A percentile compares a stretch with the other conserved stretches of the same genome.
These are phyloP conservation scores for Neuroscelio doddi DNA, from an alignment of 2,888 invertebrate species.

Conservation along the genomic window DNA sequence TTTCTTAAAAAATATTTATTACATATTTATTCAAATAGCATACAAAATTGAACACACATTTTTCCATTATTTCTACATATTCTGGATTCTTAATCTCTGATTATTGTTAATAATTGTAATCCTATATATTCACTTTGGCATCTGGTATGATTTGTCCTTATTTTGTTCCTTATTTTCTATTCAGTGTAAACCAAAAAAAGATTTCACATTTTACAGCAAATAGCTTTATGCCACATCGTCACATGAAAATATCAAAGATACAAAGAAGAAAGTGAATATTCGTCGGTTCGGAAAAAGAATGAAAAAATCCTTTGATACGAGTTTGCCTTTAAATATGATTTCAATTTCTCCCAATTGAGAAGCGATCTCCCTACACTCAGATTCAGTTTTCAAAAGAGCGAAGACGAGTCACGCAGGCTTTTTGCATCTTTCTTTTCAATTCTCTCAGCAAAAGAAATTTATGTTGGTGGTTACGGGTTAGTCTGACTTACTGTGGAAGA, in stretches of 20 bases:
- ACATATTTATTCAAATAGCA: too few species aligned
- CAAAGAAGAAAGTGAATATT: constrained; percentile 26
- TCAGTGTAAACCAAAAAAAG: too few species aligned
- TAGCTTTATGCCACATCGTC: too few species aligned
- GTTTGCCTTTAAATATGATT: constrained; percentile 41
- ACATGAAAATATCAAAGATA: constrained; percentile 31
- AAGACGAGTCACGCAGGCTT: constrained; percentile 26
- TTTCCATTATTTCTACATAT: too few species aligned
- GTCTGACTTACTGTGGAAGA: constrained; percentile 12
- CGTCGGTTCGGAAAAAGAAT: constrained; percentile 28
- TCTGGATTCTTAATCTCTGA: too few species aligned
- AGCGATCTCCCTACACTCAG: constrained; percentile 15
- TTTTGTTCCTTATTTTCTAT: too few species aligned
- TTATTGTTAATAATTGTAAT: too few species aligned
- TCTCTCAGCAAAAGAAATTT: constrained; percentile 26
- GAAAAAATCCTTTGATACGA: constrained; percentile 25
- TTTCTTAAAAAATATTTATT: too few species aligned
- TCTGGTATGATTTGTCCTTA: too few species aligned
- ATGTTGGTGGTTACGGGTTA: constrained; percentile 24
- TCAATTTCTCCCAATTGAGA: constrained; percentile 42
- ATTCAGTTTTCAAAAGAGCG: constrained; percentile 8
- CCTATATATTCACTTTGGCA: too few species aligned
- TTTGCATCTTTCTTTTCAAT: constrained; percentile 19
- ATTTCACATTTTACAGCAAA: too few species aligned
- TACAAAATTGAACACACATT: too few species aligned